Base-by-base conservation (phyloP, 2,797 vertebrate genomes). In the Gymnothorax javanicus region DNA sequence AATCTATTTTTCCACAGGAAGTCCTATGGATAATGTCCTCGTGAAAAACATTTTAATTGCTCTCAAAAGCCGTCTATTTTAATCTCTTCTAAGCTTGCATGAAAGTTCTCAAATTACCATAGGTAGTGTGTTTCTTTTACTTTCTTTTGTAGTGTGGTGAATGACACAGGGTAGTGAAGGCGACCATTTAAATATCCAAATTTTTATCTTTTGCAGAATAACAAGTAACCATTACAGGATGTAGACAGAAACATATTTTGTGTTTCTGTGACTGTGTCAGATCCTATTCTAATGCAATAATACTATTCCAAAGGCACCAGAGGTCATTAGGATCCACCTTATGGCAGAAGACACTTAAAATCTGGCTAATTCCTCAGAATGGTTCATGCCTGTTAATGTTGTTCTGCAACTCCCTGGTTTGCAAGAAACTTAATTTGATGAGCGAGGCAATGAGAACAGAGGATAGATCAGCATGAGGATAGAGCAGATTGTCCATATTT, bases 311-410 rank as follows among this genome's bases (percentile, higher is more conserved):
- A 93, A 91, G 91, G 92, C 91, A 89, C 92, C 92, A 91, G 91
- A 89, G 89, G 91, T 89, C 91, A 93, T 94, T 94, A 94, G 93
- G 94, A 94, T 94, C 93, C 87, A 25, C 85, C 88, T 95, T 94
- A 94, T 94, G 94, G 93, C 94, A 94, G 92, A 95, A 95, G 95
- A 94, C 94, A 93, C 90, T 95, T 95, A 95, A 94, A 95, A 95
- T 95, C 93, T 92, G 95, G 94, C 90, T 93, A 92, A 95, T n/a
- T 52, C 25, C 69, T 95, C 88, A 93, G 94, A 94, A 94, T 95
- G 94, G 95, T 95, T 96, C 94, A 95, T 95, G 93, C 0, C 87
- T 82, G 89, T 89, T 91, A 95, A 93, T 93, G 89, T 91, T 33
- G 86, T 89, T 92, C 84, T 91, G 90, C 89, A 90, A 82, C 20